Conservation (phyloP, 2,797 vertebrate genomes). For the Mormyrops boulengeri region DNA sequence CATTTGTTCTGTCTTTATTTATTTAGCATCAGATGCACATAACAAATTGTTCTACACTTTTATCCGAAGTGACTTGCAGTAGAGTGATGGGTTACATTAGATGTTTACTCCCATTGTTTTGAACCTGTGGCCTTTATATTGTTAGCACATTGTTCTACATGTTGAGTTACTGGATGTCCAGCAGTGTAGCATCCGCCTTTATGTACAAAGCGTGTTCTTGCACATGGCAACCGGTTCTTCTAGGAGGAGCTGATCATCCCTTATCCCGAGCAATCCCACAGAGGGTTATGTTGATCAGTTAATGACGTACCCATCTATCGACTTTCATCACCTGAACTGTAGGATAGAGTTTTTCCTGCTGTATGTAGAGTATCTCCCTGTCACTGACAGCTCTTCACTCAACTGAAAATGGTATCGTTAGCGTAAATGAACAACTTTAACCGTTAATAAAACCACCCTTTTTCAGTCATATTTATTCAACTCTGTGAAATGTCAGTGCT, state of each 20-base stretch:
- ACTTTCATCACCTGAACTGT: neutral
- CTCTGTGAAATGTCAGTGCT: neutral
- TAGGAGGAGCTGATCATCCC: neutral
- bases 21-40: neutral
- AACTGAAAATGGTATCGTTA: neutral
- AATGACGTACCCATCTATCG: neutral
- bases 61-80: neutral
- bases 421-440: neutral
- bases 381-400: neutral
- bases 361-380: neutral
- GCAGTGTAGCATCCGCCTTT: neutral
- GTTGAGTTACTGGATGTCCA: neutral
- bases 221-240: neutral
- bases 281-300: neutral
- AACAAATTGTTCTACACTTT: neutral
- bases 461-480: neutral
- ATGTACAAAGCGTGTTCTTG: neutral
- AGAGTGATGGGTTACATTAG: neutral
- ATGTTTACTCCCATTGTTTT: neutral
- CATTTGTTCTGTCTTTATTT: neutral
- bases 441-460: neutral
- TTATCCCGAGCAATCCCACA: neutral
- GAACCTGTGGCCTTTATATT: neutral
- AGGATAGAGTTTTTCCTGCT: neutral
- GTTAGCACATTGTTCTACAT: neutral